Percentiles rank a stretch among this genome's conserved stretches.
These are phyloP conservation scores for Argopecten irradians DNA, from an alignment of 1,140 invertebrate species.

Conservation along the genomic window DNA sequence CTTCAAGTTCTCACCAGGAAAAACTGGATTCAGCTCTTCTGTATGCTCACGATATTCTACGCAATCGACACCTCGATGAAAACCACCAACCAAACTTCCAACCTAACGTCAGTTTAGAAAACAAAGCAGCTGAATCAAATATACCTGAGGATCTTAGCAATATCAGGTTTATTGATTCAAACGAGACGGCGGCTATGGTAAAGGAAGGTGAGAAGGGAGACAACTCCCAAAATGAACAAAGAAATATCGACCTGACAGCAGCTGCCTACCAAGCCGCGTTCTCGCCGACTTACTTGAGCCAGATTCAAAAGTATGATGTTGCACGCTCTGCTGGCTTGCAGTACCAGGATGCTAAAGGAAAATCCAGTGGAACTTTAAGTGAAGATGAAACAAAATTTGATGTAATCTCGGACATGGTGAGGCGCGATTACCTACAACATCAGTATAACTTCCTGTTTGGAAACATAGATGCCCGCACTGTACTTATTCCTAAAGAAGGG, in stretches of 20 bases:
- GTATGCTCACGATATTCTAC: slow-evolving; percentile 16
- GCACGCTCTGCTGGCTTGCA: neutral
- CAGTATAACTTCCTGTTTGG: slow-evolving; percentile 16
- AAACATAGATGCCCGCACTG: neutral
- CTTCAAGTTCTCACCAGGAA: neutral
- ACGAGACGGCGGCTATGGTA: neutral
- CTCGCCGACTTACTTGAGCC: neutral
- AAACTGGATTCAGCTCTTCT: neutral
- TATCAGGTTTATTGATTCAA: neutral
- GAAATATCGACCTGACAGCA: neutral
- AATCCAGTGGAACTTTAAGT: neutral
- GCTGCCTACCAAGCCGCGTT: neutral
- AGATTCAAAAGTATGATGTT: neutral
- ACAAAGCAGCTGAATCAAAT: neutral
- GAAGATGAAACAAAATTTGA: neutral
- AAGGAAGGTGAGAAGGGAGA: neutral
- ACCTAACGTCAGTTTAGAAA: neutral
- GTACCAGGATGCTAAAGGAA: slow-evolving; percentile 5
- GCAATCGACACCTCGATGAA: neutral
- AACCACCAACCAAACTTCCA: neutral
- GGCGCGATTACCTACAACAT: neutral
- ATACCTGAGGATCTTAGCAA: neutral
- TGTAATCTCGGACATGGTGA: neutral
- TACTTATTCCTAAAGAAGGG: neutral
- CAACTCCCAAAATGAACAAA: neutral